Percentiles rank a stretch among this genome's conserved stretches.
These are phyloP conservation scores for Pteropus rufus DNA, from an alignment of 2,797 vertebrate species.

Conservation along the genomic window DNA sequence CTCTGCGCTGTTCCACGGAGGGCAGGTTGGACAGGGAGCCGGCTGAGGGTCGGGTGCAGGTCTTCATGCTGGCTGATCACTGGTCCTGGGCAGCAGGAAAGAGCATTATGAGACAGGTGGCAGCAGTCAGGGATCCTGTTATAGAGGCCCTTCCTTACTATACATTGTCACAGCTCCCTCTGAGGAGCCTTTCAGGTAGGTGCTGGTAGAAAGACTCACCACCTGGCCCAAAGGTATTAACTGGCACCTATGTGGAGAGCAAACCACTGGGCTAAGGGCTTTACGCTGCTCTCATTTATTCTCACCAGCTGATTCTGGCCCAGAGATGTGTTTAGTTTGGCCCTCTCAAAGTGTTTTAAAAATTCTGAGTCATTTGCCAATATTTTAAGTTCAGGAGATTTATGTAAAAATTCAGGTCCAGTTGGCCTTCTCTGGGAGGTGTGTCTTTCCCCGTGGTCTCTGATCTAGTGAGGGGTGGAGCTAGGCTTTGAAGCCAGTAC, in stretches of 20 bases:
- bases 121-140: background rate
- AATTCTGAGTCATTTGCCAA: conserved; percentile 59
- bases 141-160: background rate
- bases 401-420: conserved; percentile 30
- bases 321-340: conserved; percentile 67
- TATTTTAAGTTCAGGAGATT: conserved; percentile 45
- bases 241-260: background rate
- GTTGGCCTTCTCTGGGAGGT: background rate
- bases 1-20: background rate
- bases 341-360: conserved; percentile 52
- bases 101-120: background rate
- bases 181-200: background rate
- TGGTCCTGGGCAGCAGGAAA: background rate
- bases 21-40: background rate
- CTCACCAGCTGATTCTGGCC: conserved; percentile 55
- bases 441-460: background rate
- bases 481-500: background rate
- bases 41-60: background rate
- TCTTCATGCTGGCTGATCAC: background rate
- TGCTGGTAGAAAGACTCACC: background rate
- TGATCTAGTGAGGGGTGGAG: background rate
- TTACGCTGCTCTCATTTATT: background rate
- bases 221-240: background rate
- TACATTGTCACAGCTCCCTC: background rate
- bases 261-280: background rate